phyloP scores from a whole-genome alignment of 2,888 invertebrate genomes.

The Hyalella azteca region DNA sequence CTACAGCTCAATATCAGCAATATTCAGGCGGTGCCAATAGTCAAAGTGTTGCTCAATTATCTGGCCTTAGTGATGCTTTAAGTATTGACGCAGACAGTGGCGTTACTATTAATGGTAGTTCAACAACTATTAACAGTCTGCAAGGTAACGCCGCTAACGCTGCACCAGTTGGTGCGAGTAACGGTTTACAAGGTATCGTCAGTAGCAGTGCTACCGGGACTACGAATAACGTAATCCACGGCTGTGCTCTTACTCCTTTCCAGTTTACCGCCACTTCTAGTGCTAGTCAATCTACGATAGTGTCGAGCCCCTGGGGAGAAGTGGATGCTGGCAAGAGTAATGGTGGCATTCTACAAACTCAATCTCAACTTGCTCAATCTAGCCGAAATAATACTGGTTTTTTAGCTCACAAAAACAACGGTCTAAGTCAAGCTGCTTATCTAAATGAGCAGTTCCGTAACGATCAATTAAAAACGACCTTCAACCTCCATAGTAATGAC shows the following conservation, averaged over 20 bases:
- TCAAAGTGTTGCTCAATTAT: not conserved
- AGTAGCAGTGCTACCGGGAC: too few species aligned
- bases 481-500: not conserved
- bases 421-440: not conserved
- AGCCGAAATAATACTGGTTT: not conserved
- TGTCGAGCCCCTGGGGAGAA: not conserved
- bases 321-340: not conserved
- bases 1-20: conserved; percentile 21
- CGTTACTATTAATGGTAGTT: too few species aligned
- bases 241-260: too few species aligned
- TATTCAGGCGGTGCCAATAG: conserved; percentile 2
- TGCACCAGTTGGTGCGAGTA: not conserved
- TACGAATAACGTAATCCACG: too few species aligned
- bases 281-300: not conserved
- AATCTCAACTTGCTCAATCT: not conserved
- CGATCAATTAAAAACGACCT: not conserved
- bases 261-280: too few species aligned
- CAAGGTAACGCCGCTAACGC: too few species aligned
- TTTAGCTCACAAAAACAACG: not conserved
- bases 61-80: not conserved
- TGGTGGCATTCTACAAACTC: not conserved
- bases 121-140: too few species aligned
- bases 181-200: too few species aligned
- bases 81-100: not conserved
- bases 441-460: not conserved